phyloP scores from a whole-genome alignment of 1,140 invertebrate species.

The Diorhabda carinulata region DNA sequence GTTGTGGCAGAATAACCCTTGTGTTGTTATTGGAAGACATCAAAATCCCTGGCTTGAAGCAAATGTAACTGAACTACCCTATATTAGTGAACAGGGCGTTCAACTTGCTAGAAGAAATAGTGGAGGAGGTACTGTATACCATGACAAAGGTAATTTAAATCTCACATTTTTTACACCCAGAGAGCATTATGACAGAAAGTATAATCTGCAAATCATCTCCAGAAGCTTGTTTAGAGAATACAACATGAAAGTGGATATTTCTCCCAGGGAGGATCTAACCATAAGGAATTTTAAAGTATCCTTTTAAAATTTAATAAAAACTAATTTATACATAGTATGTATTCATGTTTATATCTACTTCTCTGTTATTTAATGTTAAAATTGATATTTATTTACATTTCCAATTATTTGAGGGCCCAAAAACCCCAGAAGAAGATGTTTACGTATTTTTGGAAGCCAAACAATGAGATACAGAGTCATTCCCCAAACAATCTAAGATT shows the following conservation, averaged over 20 bases:
- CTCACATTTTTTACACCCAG: constrained; percentile 82
- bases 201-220: constrained; percentile 81
- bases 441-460: no score
- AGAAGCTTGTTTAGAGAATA: constrained; percentile 74
- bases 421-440: no score
- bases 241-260: constrained; percentile 69
- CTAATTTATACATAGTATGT: no score
- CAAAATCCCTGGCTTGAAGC: constrained; percentile 96
- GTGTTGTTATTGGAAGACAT: constrained; percentile 92
- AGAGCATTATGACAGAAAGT: constrained; percentile 73
- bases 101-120: constrained; percentile 82
- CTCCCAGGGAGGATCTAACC: constrained; percentile 78
- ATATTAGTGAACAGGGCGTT: constrained; percentile 60
- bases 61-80: constrained; percentile 58
- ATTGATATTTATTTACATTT: no score
- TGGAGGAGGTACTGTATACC: constrained; percentile 96
- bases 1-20: constrained; percentile 87
- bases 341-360: no score
- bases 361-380: no score
- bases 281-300: constrained; percentile 78
- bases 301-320: constrained; percentile 25
- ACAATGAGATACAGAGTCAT: no score
- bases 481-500: no score
- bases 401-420: no score
- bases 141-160: constrained; percentile 92